Evolutionary conservation across 2,113 vertebrate genomes (phyloP).

Genomic region (Malurus alboscapulatus): DNA sequence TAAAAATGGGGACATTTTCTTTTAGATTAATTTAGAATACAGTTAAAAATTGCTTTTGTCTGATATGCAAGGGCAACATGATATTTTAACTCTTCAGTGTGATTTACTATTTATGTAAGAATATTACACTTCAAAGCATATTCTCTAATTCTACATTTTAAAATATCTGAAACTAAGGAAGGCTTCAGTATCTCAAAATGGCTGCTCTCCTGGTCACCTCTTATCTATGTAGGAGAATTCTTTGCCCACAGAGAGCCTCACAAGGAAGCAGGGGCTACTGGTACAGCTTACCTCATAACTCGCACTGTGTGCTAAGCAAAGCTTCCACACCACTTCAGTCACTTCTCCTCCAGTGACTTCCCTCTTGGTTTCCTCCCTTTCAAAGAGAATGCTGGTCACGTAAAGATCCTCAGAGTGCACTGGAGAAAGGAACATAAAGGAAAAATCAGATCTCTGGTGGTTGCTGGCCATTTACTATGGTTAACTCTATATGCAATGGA

Average conservation of each 20-base stretch:
- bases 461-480: not conserved
- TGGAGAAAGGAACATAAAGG: not conserved
- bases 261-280: not conserved
- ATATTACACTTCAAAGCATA: not conserved
- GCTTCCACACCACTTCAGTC: slow-evolving; percentile 33
- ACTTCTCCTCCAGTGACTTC: not conserved
- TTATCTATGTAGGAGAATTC: not conserved
- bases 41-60: not conserved
- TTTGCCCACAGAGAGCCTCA: not conserved
- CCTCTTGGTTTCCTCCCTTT: slow-evolving; percentile 12
- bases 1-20: not conserved
- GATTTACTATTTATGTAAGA: not conserved
- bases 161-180: not conserved
- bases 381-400: slow-evolving; percentile 49
- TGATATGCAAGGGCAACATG: not conserved
- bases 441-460: not conserved
- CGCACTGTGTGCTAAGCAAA: slow-evolving; percentile 36
- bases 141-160: not conserved
- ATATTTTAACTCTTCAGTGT: not conserved
- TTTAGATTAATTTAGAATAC: not conserved
- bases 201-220: not conserved
- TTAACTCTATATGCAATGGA: not conserved
- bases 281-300: slow-evolving; percentile 62
- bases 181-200: not conserved
- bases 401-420: not conserved